Percentiles rank a stretch among this genome's conserved stretches.
phyloP scores from a whole-genome alignment of 2,113 vertebrate genomes.

The Neotoma lepida region DNA sequence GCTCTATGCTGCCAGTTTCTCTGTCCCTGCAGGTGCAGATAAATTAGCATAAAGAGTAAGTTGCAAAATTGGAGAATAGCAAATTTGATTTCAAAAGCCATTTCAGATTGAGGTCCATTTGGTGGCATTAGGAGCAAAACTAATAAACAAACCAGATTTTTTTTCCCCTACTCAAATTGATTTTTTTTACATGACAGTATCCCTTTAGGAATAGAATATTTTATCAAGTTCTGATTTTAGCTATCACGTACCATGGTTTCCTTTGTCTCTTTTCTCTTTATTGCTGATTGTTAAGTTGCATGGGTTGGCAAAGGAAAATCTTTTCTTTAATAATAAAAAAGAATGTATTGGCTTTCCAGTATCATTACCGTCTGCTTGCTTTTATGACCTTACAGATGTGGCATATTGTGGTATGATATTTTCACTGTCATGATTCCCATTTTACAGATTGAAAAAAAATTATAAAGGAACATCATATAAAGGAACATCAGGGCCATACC shows the following conservation, averaged over 20 bases:
- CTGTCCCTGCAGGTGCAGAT: slow-evolving; percentile 80
- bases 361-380: neutral
- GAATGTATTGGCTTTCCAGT: neutral
- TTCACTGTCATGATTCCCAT: neutral
- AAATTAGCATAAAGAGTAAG: slow-evolving; percentile 81
- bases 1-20: slow-evolving; percentile 70
- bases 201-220: slow-evolving; percentile 72
- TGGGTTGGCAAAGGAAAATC: slow-evolving; percentile 60
- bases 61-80: slow-evolving; percentile 75
- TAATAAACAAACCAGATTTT: slow-evolving; percentile 79
- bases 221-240: slow-evolving; percentile 74
- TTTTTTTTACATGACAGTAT: slow-evolving; percentile 71
- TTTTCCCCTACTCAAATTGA: slow-evolving; percentile 55
- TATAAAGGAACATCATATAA: neutral
- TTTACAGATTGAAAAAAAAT: slow-evolving; percentile 50
- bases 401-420: neutral
- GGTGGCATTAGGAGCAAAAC: slow-evolving; percentile 79
- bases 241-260: slow-evolving; percentile 58
- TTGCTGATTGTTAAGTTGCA: slow-evolving; percentile 67
- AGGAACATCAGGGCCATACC: neutral
- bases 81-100: slow-evolving; percentile 81
- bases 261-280: slow-evolving; percentile 60
- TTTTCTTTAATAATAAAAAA: slow-evolving; percentile 61
- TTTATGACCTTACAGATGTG: neutral
- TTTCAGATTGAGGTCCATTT: slow-evolving; percentile 81